Evolutionary conservation across 2,797 vertebrate species (phyloP).

Genomic region (Pangasius mekongensis): DNA sequence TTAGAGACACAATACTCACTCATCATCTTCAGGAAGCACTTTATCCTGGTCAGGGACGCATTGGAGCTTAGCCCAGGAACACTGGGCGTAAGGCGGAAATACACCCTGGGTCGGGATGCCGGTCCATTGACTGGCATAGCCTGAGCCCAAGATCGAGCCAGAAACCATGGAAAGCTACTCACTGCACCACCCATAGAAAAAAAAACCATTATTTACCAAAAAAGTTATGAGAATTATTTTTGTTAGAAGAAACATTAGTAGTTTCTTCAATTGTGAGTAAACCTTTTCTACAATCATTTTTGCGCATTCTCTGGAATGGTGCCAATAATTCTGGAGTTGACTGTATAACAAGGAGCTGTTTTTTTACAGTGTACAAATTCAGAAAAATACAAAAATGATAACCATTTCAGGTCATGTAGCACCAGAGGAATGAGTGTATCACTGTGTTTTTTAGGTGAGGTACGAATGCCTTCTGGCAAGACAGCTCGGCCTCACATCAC

Average conservation of each 20-base stretch:
- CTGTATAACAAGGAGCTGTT: not conserved
- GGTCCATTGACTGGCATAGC: not conserved
- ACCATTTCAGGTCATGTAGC: not conserved
- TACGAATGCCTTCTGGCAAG: conserved; percentile 90
- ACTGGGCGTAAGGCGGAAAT: not conserved
- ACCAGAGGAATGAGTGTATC: not conserved
- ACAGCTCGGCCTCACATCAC: conserved; percentile 83
- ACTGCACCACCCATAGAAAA: not conserved
- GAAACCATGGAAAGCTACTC: not conserved
- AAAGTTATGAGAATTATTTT: not conserved
- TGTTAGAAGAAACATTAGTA: not conserved
- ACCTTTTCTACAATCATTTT: not conserved
- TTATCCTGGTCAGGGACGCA: not conserved
- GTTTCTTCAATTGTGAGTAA: not conserved
- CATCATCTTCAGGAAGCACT: not conserved
- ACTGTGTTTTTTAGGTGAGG: conserved; percentile 78
- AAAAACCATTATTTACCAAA: not conserved
- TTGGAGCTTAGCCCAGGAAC: not conserved
- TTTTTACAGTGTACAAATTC: not conserved
- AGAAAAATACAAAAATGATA: not conserved
- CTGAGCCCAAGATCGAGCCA: not conserved
- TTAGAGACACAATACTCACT: not conserved
- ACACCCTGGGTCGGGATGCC: not conserved
- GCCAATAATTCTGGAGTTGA: not conserved
- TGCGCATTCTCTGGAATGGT: not conserved